Conservation (phyloP, 2,888 invertebrate species). For the Drosophila niveifrons region DNA sequence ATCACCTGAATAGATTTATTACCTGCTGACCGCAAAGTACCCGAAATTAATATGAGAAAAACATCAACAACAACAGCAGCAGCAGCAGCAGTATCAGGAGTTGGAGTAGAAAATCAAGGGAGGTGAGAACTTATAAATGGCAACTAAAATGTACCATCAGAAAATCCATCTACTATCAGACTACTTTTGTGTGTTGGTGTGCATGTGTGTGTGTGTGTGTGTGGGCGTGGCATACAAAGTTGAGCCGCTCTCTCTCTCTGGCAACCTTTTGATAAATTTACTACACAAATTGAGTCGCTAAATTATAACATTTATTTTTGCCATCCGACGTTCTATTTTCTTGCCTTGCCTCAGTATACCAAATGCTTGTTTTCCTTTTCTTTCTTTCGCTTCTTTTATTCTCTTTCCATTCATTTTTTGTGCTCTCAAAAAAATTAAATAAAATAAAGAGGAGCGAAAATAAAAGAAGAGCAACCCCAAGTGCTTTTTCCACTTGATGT, state of each 20-base stretch:
- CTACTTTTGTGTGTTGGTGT: conserved; percentile 51
- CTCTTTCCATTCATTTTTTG: conserved; percentile 14
- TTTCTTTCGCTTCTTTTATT: conserved; percentile 20
- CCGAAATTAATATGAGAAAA: conserved; percentile 73
- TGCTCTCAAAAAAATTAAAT: conserved; percentile 27
- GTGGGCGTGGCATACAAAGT: conserved; percentile 60
- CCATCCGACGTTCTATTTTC: conserved; percentile 50
- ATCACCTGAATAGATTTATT: conserved; percentile 77
- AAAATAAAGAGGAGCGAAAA: conserved; percentile 40
- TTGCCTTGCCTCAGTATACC: conserved; percentile 21
- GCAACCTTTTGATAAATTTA: conserved; percentile 80
- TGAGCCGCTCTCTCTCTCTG: conserved; percentile 47
- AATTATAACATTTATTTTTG: conserved; percentile 81
- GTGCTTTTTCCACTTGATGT: conserved; percentile 81
- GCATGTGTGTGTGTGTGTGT: conserved; percentile 2
- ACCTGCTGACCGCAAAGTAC: conserved; percentile 75
- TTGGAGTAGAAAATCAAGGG: conserved; percentile 26
- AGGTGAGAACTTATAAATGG: conserved; percentile 68
- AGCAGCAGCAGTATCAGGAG: background rate
- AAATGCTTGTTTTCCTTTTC: conserved; percentile 25
- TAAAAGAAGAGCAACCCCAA: conserved; percentile 61
- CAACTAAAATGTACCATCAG: conserved; percentile 65
- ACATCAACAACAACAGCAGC: background rate
- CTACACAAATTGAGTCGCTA: conserved; percentile 81
- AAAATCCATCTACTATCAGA: conserved; percentile 30